Base-by-base conservation (phyloP, 2,113 vertebrate species). In the Lota lota region DNA sequence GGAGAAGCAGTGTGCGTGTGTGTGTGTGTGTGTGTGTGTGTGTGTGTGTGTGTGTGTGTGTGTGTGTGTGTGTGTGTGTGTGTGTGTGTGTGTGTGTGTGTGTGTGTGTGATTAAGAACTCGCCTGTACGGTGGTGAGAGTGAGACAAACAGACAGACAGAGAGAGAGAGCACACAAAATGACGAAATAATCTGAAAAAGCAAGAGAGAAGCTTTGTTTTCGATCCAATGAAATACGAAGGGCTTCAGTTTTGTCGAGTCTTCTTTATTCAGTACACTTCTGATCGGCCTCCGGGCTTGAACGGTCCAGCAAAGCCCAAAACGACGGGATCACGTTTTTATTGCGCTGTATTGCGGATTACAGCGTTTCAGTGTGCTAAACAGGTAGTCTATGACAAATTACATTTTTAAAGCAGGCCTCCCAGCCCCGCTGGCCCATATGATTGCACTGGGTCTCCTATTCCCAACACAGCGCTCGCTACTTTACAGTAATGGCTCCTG, bases 331-430 rank as follows among this genome's bases (percentile, higher is more conserved):
- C 40, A 47, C 40, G 40, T 47, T 47, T 33, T 47, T 56, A 56
- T 56, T n/a, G n/a, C n/a, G n/a, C 5, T 18, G 53, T 24, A 51
- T 69, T 79, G 50, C 74, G 79, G 80, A 73, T 71, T 79, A 77
- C 20, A 57, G 56, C 67, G 63, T 60, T 76, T 73, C n/a, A n/a
- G 16, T 5, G 53, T 4, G 53, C 53, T 72, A 82, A 85, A 65
- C 77, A 79, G 72, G 72, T 83, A 77, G 67, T 68, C 76, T 79
- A 71, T 77, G 78, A 79, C 72, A 81, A 83, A 81, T 83, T 56
- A 70, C 63, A 68, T 70, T 79, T 75, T 72, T 75, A 67, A 73
- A 64, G 57, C 40, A 51, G 72, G 53, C 64, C 67, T 71, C 67
- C 75, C 33, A 33, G 60, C 61, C 72, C 56, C 21, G 72, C 63